Evolutionary conservation across 2,113 vertebrate genomes (phyloP).

Genomic region (Platichthys flesus): DNA sequence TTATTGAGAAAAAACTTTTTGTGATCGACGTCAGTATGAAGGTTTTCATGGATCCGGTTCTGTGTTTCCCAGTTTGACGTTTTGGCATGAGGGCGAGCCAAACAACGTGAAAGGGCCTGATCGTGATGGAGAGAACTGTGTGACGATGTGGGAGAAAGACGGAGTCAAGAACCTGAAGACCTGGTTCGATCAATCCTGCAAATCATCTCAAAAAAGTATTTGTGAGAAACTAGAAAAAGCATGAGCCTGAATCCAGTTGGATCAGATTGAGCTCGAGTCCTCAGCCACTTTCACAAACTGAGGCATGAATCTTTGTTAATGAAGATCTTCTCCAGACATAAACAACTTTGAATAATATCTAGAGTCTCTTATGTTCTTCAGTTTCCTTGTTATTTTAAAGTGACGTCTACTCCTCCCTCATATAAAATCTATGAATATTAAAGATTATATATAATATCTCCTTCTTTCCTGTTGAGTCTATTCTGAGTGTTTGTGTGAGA

Average conservation of each 20-base stretch:
- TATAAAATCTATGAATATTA: too few relatives aligned
- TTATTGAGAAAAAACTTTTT: not conserved
- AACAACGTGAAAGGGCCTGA: rapidly evolving
- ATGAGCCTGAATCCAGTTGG: too few relatives aligned
- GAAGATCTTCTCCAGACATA: not conserved
- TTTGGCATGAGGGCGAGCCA: rapidly evolving
- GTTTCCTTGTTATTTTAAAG: too few relatives aligned
- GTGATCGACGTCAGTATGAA: not conserved
- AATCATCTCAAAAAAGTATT: not conserved
- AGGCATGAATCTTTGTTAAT: not conserved
- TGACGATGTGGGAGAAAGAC: not conserved
- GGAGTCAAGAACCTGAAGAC: too few relatives aligned
- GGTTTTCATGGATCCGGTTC: not conserved
- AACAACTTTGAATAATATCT: not conserved
- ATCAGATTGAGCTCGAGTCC: too few relatives aligned
- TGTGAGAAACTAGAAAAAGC: constrained; percentile 50
- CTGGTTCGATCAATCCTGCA: constrained; percentile 42
- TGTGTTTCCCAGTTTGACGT: constrained; percentile 15
- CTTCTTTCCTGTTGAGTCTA: too few relatives aligned
- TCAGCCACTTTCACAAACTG: not conserved
- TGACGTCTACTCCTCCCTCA: too few relatives aligned
- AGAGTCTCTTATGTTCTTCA: not conserved
- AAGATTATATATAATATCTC: too few relatives aligned
- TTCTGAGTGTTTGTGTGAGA: too few relatives aligned
- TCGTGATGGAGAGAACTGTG: constrained; percentile 54